A percentile compares a stretch with the other conserved stretches of the same genome.
These are phyloP conservation scores for Nymphalis urticae DNA, from an alignment of 2,888 invertebrate species.

Conservation along the genomic window DNA sequence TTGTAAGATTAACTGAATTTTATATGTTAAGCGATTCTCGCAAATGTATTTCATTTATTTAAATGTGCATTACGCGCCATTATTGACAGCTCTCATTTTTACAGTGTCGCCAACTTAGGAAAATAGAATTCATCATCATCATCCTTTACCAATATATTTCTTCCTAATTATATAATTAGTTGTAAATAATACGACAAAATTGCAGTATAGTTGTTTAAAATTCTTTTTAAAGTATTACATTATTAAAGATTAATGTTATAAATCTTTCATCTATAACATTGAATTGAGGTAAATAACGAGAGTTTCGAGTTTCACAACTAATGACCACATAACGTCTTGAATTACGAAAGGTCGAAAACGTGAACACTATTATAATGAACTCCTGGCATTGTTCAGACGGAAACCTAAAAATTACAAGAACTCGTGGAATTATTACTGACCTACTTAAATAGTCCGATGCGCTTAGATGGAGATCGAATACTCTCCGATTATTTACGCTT, in stretches of 20 bases:
- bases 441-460: background rate
- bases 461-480: background rate
- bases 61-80: too few relatives aligned
- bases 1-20: too few relatives aligned
- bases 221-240: too few relatives aligned
- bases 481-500: background rate
- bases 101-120: too few relatives aligned
- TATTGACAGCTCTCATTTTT: too few relatives aligned
- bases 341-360: background rate
- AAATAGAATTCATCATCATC: too few relatives aligned
- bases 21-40: too few relatives aligned
- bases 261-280: background rate
- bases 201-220: too few relatives aligned
- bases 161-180: too few relatives aligned
- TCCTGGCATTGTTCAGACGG: background rate
- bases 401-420: slow-evolving; percentile 3
- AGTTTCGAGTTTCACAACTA: background rate
- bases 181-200: too few relatives aligned
- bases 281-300: background rate
- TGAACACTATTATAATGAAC: background rate
- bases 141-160: too few relatives aligned
- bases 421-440: slow-evolving; percentile 10
- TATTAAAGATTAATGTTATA: background rate
- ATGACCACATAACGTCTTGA: background rate
- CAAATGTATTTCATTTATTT: too few relatives aligned